Evolutionary conservation across 2,113 vertebrate genomes (phyloP), one percentile per base, ranked within the genome.

Genomic region (Sylvietta virens): DNA sequence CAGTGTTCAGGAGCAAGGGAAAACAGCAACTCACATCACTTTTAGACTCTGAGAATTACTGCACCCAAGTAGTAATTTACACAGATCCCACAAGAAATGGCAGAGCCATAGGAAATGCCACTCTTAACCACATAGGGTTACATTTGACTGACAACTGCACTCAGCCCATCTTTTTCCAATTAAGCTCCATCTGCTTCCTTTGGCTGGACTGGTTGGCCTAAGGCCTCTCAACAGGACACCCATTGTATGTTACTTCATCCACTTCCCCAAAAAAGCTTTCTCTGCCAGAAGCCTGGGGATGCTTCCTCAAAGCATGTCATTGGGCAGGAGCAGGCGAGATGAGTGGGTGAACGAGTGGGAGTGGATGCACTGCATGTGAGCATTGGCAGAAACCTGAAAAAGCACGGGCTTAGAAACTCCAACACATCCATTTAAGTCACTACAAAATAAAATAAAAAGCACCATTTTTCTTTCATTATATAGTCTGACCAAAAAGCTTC

Each of bases 391-490:
- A 71, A 78, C 20, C 39, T 64, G 60, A 81, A 83, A 93, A 89
- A 26, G 40, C 76, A 44, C 3, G 28, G n/a, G 3, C 76, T 95
- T 67, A 86, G 31, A 71, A 86, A 53, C 30, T 51, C 35, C 10
- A 58, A 62, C 27, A 76, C 28, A 74, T 48, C 14, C 85, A 86
- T 88, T 95, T 92, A 95, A 95, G 23, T 33, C 73, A 23, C 74
- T 69, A 74, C 37, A 45, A 94, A 93, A 88, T 94, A 78, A 92
- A 95, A 94, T 54, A 94, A 95, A 96, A 96, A 88, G 86, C 69
- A 93, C 76, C 31, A 51, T 95, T 96, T 94, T 94, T 86, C 95
- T 93, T 95, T 96, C 90, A 88, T 93, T 95, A 96, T 84, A 67
- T 30, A 92, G 81, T 81, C 93, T 92, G 88, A 94, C 94, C 85